phyloP scores from a whole-genome alignment of 2,888 invertebrate genomes.

The Drosophila koepferae region DNA sequence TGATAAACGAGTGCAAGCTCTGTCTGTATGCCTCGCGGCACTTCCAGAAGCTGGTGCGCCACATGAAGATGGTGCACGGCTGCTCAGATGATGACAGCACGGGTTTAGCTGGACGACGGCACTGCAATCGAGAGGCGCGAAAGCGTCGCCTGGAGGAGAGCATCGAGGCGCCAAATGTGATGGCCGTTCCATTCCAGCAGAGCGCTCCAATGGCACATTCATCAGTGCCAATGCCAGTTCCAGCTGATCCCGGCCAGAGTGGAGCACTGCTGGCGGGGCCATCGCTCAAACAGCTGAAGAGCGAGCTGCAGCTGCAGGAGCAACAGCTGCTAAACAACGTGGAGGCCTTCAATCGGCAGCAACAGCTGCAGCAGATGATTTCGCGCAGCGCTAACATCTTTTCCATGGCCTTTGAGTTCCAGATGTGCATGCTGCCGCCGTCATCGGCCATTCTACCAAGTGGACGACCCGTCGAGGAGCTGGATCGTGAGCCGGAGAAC shows the following conservation, averaged over 20 bases:
- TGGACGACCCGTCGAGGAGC: neutral
- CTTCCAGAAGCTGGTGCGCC: constrained; percentile 93
- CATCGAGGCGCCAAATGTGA: constrained; percentile 28
- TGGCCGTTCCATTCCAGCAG: neutral
- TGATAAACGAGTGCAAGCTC: constrained; percentile 93
- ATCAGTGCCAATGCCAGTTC: neutral
- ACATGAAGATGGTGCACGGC: constrained; percentile 92
- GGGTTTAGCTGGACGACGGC: constrained; percentile 82
- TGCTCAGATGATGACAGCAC: constrained; percentile 69
- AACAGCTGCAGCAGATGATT: constrained; percentile 69
- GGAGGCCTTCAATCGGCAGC: constrained; percentile 72
- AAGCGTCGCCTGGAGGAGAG: constrained; percentile 83
- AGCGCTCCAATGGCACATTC: neutral
- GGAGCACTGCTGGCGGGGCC: constrained; percentile 43
- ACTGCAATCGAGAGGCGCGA: constrained; percentile 82
- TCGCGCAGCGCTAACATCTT: constrained; percentile 63
- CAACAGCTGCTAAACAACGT: constrained; percentile 71
- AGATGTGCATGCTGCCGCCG: constrained; percentile 62
- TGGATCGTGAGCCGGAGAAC: constrained; percentile 57
- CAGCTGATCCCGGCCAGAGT: neutral
- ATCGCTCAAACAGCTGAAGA: constrained; percentile 72
- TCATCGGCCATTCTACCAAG: neutral
- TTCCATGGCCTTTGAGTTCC: constrained; percentile 79
- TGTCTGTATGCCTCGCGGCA: constrained; percentile 96
- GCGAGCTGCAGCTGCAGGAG: constrained; percentile 83